phyloP scores from a whole-genome alignment of 2,113 vertebrate genomes.

The rabbit (Oryctolagus cuniculus) region DNA sequence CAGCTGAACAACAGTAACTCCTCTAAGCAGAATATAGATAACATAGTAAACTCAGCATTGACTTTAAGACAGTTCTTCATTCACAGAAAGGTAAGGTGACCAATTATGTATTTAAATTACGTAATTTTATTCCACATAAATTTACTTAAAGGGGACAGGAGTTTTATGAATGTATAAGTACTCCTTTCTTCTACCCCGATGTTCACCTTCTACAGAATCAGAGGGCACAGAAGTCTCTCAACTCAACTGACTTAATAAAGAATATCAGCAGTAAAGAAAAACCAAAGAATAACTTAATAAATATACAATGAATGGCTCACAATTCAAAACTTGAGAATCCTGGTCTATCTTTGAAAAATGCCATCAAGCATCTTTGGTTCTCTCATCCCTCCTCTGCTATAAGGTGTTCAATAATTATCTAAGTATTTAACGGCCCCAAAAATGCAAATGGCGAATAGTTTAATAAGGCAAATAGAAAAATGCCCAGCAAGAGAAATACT shows the following conservation, averaged over 20 bases:
- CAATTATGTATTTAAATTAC: neutral
- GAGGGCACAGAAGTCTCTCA: neutral
- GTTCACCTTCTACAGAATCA: constrained; percentile 13
- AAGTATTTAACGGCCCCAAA: neutral
- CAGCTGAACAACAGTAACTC: neutral
- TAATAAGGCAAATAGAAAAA: neutral
- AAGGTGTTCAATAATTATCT: neutral
- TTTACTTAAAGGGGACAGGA: neutral
- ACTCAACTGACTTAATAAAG: neutral
- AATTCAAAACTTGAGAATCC: constrained; percentile 26
- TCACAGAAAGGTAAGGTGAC: neutral
- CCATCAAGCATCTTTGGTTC: neutral
- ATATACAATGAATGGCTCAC: constrained; percentile 32
- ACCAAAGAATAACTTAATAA: neutral
- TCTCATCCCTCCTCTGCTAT: neutral
- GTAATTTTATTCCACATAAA: neutral
- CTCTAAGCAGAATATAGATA: neutral
- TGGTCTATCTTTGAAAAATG: constrained; percentile 35
- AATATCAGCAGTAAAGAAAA: neutral
- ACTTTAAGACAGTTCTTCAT: neutral
- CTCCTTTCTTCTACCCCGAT: neutral
- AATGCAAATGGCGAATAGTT: neutral
- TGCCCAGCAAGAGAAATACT: neutral
- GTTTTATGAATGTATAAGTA: neutral
- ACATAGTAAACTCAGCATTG: neutral